Evolutionary conservation across 2,888 invertebrate species (phyloP), one percentile per base, ranked within the genome.

Genomic region (Eupithecia exiguata): DNA sequence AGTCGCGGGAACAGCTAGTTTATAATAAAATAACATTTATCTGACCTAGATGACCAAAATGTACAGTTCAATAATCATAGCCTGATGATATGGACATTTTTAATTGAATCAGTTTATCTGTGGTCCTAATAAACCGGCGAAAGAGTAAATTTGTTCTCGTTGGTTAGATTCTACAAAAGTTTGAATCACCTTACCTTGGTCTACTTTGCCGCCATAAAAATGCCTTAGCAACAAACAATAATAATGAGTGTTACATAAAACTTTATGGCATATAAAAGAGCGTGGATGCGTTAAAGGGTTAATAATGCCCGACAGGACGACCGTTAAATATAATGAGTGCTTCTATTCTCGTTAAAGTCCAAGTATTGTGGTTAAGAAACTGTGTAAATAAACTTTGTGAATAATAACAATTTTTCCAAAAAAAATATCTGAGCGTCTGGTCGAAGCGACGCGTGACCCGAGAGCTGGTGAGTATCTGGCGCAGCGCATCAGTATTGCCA

Each of bases 301-400:
- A 84, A 80, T 81, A 82, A 81, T 79, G 68, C 78, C 78, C 77
- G 79, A 80, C 81, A 80, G 80, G 78, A 79, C 83, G 83, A 83
- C 83, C 85, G 85, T 91, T 88, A 90, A 90, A 89, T 88, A 89
- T 89, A 88, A 91, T 84, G 88, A 84, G 83, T 80, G 74, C 75
- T 77, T 81, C 82, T 80, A 86, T 86, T 85, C 83, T 81, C 77
- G 76, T 77, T 80, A 75, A 72, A 77, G 72, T 72, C 69, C 75
- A 69, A 71, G 70, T 68, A 70, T 72, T 61, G 68, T 63, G 72
- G 71, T 67, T 62, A 68, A 53, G 71, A 66, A 74, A 68, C 58
- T 65, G 63, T 65, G 70, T 66, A 67, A 43, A 62, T 66, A 67
- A 43, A 62, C 71, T 74, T 74, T 70, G 73, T 70, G 65, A 74